Evolutionary conservation across 23 tunicate species (phyloP).

Genomic region (Halocynthia roretzi): DNA sequence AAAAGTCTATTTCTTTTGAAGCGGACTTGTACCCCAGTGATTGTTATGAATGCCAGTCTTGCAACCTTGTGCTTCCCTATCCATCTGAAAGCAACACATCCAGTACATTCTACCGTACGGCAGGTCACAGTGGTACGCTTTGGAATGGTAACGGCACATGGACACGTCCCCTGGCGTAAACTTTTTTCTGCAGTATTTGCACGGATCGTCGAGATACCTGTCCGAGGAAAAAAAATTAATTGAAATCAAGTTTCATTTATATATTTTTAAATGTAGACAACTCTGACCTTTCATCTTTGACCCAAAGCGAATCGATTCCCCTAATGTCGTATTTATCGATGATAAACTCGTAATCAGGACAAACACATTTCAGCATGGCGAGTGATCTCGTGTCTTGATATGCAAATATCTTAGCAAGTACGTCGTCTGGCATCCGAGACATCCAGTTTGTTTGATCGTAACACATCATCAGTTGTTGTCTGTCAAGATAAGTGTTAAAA

Average conservation of each 20-base stretch:
- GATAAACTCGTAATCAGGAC: conserved; percentile 79
- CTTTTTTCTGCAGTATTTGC: conserved; percentile 63
- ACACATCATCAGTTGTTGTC: conserved; percentile 19
- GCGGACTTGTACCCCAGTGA: conserved; percentile 36
- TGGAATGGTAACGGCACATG: conserved; percentile 88
- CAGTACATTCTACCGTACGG: conserved; percentile 95
- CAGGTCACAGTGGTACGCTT: conserved; percentile 76
- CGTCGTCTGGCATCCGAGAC: conserved; percentile 80
- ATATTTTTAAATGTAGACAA: background rate
- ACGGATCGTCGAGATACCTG: conserved; percentile 89
- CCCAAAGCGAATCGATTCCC: conserved; percentile 81
- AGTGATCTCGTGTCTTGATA: conserved; percentile 64
- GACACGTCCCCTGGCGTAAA: conserved; percentile 77
- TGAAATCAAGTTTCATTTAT: background rate
- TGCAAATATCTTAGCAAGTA: conserved; percentile 43
- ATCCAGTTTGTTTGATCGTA: conserved; percentile 7
- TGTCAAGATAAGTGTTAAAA: too few relatives aligned
- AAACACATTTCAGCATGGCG: conserved; percentile 57
- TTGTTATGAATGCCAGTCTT: conserved; percentile 75
- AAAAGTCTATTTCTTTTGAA: background rate
- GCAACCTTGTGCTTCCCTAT: conserved; percentile 61
- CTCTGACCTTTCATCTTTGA: conserved; percentile 58
- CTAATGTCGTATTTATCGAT: conserved; percentile 74
- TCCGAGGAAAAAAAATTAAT: background rate
- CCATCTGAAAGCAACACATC: conserved; percentile 83